phyloP scores from a whole-genome alignment of 2,888 invertebrate species.

The Mythimna lalbum region DNA sequence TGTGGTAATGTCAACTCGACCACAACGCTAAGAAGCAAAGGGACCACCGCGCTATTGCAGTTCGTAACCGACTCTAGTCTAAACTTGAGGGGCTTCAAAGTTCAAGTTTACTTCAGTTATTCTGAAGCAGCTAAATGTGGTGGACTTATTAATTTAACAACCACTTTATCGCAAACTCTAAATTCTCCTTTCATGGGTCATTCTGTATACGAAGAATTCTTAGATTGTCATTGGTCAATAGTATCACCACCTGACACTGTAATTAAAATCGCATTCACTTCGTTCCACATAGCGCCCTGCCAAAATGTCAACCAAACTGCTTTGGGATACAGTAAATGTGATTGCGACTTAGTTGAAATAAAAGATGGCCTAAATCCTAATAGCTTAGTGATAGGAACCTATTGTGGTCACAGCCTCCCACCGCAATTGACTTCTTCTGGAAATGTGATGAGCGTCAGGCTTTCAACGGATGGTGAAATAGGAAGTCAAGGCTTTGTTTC shows the following conservation, averaged over 20 bases:
- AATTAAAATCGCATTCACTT: conserved; percentile 91
- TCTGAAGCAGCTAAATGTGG: conserved; percentile 92
- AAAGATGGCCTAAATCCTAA: conserved; percentile 93
- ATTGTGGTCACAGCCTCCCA: conserved; percentile 92
- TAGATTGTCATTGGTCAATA: conserved; percentile 95
- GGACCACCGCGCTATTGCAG: conserved; percentile 90
- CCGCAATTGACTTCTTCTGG: conserved; percentile 90
- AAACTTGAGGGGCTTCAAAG: conserved; percentile 90
- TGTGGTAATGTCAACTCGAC: conserved; percentile 92
- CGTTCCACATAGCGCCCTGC: conserved; percentile 89
- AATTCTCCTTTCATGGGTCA: conserved; percentile 79
- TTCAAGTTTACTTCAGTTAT: conserved; percentile 91
- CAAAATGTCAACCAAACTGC: conserved; percentile 80
- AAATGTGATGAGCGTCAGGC: conserved; percentile 92
- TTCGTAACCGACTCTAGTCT: conserved; percentile 83
- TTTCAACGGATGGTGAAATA: conserved; percentile 92
- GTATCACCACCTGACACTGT: conserved; percentile 90
- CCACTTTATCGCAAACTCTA: conserved; percentile 77
- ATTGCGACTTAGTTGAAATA: conserved; percentile 94
- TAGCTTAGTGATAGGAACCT: conserved; percentile 92
- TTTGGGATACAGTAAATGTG: conserved; percentile 88
- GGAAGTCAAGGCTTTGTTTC: conserved; percentile 92
- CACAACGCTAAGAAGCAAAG: conserved; percentile 91
- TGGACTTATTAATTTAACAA: conserved; percentile 91
- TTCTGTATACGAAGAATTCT: conserved; percentile 91